Conservation (phyloP, 2,113 vertebrate species). For the Monopterus albus region DNA sequence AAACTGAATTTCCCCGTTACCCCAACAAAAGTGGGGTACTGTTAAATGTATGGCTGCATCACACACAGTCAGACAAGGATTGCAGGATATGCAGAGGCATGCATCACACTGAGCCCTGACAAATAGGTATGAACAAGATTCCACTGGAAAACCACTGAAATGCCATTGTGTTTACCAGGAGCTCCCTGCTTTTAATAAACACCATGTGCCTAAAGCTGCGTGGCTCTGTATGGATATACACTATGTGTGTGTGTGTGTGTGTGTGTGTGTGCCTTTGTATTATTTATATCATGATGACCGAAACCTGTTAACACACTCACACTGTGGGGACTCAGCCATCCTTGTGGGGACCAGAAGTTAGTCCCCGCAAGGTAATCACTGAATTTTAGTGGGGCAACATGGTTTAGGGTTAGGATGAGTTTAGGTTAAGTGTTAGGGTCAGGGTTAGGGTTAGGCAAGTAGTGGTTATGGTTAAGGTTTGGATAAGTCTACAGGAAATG, state of each 20-base stretch:
- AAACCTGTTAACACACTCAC: too few species aligned
- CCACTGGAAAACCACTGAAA: constrained; percentile 56
- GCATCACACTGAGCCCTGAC: constrained; percentile 67
- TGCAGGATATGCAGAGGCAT: constrained; percentile 71
- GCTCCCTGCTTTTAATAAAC: constrained; percentile 56
- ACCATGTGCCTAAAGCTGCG: constrained; percentile 11
- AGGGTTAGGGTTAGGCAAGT: too few species aligned
- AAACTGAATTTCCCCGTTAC: constrained; percentile 33
- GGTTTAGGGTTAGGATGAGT: too few species aligned
- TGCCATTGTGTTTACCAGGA: constrained; percentile 56
- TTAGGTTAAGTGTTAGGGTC: too few species aligned
- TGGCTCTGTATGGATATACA: constrained; percentile 19
- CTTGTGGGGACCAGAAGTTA: too few species aligned
- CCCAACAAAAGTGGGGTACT: constrained; percentile 49
- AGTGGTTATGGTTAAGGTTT: too few species aligned
- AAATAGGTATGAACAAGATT: constrained; percentile 73
- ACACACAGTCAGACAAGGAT: constrained; percentile 15
- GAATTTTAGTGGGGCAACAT: too few species aligned
- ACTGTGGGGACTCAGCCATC: too few species aligned
- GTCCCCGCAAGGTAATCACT: too few species aligned
- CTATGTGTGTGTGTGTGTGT: constrained; percentile 7
- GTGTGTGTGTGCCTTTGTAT: constrained; percentile 42
- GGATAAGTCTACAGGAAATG: too few species aligned
- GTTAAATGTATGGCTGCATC: constrained; percentile 42
- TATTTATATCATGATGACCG: too few species aligned